phyloP scores from a whole-genome alignment of 2,797 vertebrate species.

The Neosalanx taihuensis region DNA sequence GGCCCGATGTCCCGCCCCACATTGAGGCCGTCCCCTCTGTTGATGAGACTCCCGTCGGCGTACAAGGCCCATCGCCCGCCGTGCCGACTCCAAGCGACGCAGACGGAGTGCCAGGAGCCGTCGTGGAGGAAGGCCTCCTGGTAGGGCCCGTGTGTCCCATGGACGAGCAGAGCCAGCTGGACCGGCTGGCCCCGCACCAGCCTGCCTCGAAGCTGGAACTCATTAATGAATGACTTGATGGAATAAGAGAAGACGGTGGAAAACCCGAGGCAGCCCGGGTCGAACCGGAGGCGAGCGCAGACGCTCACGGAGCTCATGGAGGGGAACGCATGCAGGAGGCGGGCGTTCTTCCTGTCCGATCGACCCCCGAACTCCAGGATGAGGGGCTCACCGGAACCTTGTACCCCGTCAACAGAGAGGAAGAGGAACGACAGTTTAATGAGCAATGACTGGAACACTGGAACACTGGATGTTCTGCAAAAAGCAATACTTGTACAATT shows the following conservation, averaged over 20 bases:
- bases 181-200: constrained; percentile 51
- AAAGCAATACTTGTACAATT: no score
- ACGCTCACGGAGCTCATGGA: constrained; percentile 66
- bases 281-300: constrained; percentile 63
- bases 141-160: constrained; percentile 59
- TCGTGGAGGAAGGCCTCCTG: constrained; percentile 61
- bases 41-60: constrained; percentile 45
- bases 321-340: constrained; percentile 63
- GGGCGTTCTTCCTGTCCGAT: constrained; percentile 59
- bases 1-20: constrained; percentile 49
- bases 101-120: constrained; percentile 69
- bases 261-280: constrained; percentile 56
- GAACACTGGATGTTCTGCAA: no score
- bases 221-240: constrained; percentile 59
- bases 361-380: constrained; percentile 63
- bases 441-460: constrained; percentile 3
- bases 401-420: not conserved
- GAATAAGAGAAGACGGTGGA: constrained; percentile 77
- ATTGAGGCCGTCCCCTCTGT: constrained; percentile 45
- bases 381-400: constrained; percentile 51
- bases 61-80: constrained; percentile 65
- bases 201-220: constrained; percentile 73
- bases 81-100: constrained; percentile 65
- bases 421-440: constrained; percentile 5
- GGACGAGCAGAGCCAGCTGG: constrained; percentile 68